Percentiles rank a stretch among this genome's conserved stretches.
Conservation (phyloP, 2,113 vertebrate genomes). For the Mobula hypostoma region DNA sequence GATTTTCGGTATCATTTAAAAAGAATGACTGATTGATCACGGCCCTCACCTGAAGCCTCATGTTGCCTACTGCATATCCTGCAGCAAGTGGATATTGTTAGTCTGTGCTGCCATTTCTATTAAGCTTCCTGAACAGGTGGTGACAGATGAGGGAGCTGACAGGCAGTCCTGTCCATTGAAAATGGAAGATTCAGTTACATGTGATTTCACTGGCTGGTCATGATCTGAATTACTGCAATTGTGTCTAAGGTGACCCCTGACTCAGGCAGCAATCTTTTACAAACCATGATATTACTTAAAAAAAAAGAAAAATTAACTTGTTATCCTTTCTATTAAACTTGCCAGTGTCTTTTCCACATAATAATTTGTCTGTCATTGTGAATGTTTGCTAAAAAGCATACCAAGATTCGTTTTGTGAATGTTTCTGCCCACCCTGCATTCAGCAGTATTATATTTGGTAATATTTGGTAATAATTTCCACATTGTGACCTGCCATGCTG, state of each 20-base stretch:
- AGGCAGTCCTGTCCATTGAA: constrained; percentile 65
- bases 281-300: constrained; percentile 10
- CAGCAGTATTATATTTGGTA: constrained; percentile 14
- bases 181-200: constrained; percentile 67
- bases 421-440: neutral
- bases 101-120: constrained; percentile 60
- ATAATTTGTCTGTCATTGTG: constrained; percentile 32
- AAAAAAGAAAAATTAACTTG: constrained; percentile 2
- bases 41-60: constrained; percentile 64
- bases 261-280: constrained; percentile 34
- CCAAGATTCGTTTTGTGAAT: neutral
- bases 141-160: constrained; percentile 71
- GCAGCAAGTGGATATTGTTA: constrained; percentile 68
- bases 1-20: constrained; percentile 70
- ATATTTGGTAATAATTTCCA: constrained; percentile 35
- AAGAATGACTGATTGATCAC: constrained; percentile 71
- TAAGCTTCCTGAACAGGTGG: constrained; percentile 72
- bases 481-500: constrained; percentile 28
- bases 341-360: constrained; percentile 17
- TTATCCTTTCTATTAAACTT: constrained; percentile 8
- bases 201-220: constrained; percentile 50
- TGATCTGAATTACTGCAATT: constrained; percentile 48
- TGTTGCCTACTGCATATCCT: constrained; percentile 57
- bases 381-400: constrained; percentile 11
- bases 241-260: constrained; percentile 44